phyloP scores from a whole-genome alignment of 2,113 vertebrate genomes.

The Mugil cephalus region DNA sequence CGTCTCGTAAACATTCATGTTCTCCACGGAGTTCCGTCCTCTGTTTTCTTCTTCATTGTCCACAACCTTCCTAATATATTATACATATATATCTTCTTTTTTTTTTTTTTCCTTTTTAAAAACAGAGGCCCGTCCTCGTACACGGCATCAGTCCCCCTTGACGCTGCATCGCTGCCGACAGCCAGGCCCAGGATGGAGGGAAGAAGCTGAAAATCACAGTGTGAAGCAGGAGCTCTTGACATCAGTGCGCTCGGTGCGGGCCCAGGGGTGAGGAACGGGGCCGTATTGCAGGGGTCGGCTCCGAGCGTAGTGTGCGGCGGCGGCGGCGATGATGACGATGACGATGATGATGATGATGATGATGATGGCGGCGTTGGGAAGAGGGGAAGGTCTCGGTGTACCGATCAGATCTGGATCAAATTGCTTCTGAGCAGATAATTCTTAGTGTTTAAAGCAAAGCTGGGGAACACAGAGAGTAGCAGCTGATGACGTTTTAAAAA shows the following conservation, averaged over 20 bases:
- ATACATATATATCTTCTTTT: background rate
- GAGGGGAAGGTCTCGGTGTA: constrained; percentile 1
- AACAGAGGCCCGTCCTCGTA: constrained; percentile 28
- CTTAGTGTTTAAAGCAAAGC: constrained; percentile 29
- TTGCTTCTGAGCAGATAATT: constrained; percentile 6
- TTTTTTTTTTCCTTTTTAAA: constrained; percentile 20
- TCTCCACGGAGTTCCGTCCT: constrained; percentile 50
- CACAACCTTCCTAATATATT: constrained; percentile 29
- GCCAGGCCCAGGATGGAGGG: constrained; percentile 76
- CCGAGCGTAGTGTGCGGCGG: constrained; percentile 50
- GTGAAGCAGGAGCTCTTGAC: constrained; percentile 89
- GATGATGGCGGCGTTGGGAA: too few species aligned
- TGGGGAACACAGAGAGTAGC: constrained; percentile 6
- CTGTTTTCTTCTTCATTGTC: constrained; percentile 55
- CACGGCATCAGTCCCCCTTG: too few species aligned
- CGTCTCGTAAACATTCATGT: constrained; percentile 79
- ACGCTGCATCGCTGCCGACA: too few species aligned
- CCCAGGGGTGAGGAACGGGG: constrained; percentile 47
- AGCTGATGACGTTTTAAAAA: too few species aligned
- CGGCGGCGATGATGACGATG: too few species aligned
- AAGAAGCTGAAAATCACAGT: constrained; percentile 92
- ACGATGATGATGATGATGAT: too few species aligned
- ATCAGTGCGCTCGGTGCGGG: constrained; percentile 87
- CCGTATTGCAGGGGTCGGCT: constrained; percentile 65
- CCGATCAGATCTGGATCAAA: constrained; percentile 33